A percentile compares a stretch with the other conserved stretches of the same genome.
phyloP scores from a whole-genome alignment of 1,140 invertebrate genomes.

The Prorops nasuta region DNA sequence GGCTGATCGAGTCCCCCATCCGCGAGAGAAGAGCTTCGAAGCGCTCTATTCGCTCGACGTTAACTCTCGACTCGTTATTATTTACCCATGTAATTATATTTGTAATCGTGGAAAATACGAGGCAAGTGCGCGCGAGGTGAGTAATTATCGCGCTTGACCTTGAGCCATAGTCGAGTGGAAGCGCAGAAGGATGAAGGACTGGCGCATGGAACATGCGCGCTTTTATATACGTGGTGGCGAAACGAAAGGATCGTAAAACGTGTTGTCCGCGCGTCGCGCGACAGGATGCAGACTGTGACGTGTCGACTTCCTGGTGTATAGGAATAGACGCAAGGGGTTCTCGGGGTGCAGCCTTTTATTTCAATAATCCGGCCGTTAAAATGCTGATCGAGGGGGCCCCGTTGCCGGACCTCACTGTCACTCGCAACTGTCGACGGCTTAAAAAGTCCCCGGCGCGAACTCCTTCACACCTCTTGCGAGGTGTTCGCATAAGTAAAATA shows the following conservation, averaged over 20 bases:
- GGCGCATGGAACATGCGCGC: neutral
- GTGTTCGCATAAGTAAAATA: conserved; percentile 45
- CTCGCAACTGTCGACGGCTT: no score
- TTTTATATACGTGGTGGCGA: no score
- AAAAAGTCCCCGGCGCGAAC: conserved; percentile 12
- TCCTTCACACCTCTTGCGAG: conserved; percentile 29
- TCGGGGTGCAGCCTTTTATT: conserved; percentile 30
- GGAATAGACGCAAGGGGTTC: conserved; percentile 21
- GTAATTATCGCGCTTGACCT: no score
- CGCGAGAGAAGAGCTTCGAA: no score
- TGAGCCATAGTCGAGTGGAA: neutral
- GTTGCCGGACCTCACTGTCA: no score
- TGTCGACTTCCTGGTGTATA: conserved; percentile 20
- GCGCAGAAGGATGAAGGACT: neutral
- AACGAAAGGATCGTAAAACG: conserved; percentile 16
- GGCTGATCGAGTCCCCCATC: no score
- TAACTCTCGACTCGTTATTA: no score
- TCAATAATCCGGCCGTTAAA: conserved; percentile 45
- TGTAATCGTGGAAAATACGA: no score
- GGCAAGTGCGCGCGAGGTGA: no score
- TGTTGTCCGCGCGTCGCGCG: conserved; percentile 4
- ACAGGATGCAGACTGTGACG: conserved; percentile 8
- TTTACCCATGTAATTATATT: no score
- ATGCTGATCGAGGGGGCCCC: conserved; percentile 34
- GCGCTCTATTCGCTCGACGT: no score